Conservation (phyloP, 2,888 invertebrate genomes). For the Mongoloraphidia duomilia region DNA sequence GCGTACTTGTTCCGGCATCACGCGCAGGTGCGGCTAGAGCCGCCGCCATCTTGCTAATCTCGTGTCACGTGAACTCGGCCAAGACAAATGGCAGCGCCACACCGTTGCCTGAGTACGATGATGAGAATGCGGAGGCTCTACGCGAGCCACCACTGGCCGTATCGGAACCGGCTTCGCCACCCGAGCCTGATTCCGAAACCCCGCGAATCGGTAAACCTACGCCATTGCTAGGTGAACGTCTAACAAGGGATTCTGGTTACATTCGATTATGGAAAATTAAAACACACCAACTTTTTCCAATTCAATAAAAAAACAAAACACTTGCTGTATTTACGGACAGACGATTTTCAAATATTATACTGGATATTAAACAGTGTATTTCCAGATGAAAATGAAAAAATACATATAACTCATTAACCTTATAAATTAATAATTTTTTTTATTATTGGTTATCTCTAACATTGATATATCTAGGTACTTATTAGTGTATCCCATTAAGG, state of each 20-base stretch:
- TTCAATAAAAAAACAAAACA: not conserved
- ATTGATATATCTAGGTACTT: no score
- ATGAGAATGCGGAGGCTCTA: slow-evolving; percentile 20
- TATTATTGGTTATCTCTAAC: no score
- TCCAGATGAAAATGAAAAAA: no score
- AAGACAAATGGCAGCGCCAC: slow-evolving; percentile 25
- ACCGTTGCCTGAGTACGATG: slow-evolving; percentile 40
- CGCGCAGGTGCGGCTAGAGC: slow-evolving; percentile 87
- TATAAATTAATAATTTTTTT: no score
- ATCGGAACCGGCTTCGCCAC: slow-evolving; percentile 3
- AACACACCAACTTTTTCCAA: no score
- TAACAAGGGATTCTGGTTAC: not conserved
- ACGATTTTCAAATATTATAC: no score
- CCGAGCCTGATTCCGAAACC: slow-evolving; percentile 15
- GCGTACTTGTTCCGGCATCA: slow-evolving; percentile 61
- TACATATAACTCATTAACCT: no score
- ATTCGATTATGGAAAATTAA: slow-evolving; percentile 3
- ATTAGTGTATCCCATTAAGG: no score
- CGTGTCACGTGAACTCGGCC: slow-evolving; percentile 54
- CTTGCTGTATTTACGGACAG: no score
- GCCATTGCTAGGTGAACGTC: not conserved
- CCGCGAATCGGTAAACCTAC: slow-evolving; percentile 5
- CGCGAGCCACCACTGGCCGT: slow-evolving; percentile 6
- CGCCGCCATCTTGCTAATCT: slow-evolving; percentile 90
- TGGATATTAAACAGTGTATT: no score